Evolutionary conservation across 1,140 invertebrate genomes (phyloP).

Genomic region (Laodelphax striatellus): DNA sequence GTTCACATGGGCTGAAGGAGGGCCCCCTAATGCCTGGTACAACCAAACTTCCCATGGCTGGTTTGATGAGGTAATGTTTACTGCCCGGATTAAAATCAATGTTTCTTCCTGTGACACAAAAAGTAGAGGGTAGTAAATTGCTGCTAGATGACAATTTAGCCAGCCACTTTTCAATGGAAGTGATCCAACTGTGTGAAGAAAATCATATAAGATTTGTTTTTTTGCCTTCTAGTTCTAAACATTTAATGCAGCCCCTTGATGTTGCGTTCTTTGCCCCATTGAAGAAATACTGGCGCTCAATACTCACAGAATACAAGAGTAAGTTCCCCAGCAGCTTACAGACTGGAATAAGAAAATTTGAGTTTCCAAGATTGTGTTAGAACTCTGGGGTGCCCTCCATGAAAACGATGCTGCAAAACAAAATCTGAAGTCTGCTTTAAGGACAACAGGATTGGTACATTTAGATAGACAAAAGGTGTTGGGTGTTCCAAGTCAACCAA

Average conservation of each 20-base stretch:
- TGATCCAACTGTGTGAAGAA: slow-evolving; percentile 27
- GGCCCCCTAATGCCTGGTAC: slow-evolving; percentile 25
- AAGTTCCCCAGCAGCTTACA: slow-evolving; percentile 6
- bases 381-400: slow-evolving; percentile 1
- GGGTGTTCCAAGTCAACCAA: no score
- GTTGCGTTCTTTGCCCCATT: slow-evolving; percentile 28
- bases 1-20: slow-evolving; percentile 26
- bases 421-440: no score
- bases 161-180: slow-evolving; percentile 27
- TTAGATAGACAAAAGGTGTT: no score
- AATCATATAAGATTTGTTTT: slow-evolving; percentile 31
- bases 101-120: slow-evolving; percentile 21
- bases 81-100: slow-evolving; percentile 29
- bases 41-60: slow-evolving; percentile 29
- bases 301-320: slow-evolving; percentile 10
- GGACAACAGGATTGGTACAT: no score
- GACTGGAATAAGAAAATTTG: slow-evolving; percentile 9
- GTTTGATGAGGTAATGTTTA: slow-evolving; percentile 27
- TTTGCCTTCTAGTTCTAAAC: slow-evolving; percentile 31
- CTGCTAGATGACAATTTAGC: slow-evolving; percentile 32
- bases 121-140: slow-evolving; percentile 12
- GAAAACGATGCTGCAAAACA: not conserved
- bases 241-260: slow-evolving; percentile 34
- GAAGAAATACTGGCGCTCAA: slow-evolving; percentile 7
- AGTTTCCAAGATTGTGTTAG: slow-evolving; percentile 6